Evolutionary conservation across 2,888 invertebrate species (phyloP), one percentile per base, ranked within the genome.

Genomic region (Cryptus armator): DNA sequence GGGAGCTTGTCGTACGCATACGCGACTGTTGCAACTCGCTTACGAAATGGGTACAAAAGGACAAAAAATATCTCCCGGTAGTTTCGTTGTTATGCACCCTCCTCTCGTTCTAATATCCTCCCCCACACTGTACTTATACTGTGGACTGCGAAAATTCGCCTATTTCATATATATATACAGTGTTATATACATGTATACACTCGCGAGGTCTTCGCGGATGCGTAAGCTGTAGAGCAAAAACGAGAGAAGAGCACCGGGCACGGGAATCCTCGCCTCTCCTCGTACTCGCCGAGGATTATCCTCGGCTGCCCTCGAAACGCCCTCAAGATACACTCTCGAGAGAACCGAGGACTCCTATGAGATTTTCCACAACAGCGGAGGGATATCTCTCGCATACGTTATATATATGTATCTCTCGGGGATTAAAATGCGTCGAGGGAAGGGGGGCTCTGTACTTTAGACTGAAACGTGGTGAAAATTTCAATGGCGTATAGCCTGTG

Each of bases 241-340:
- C 56, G 56, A 72, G 44, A 9, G 56, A 72, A 44, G 56, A 59
- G 56, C 14, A 7, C 59, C 4, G 56, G 37, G 5, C 56, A 32
- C 32, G 51, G 32, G 59, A 9, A 53, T 53, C 56, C 70, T 19
- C 24, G 32, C 68, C 10, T 7, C 6, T 32, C 3, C 70, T 70
- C 56, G 56, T 59, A 44, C 24, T 59, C 44, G 14, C 44, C 56
- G 24, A 72, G 72, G 72, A 72, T 72, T 56, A 72, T 56, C 72
- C 72, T 44, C 43, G 19, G 10, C 72, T 14, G 59, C 56, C 72
- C 56, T 72, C 72, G 72, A 44, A 72, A 72, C 32, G 44, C 56
- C 72, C 72, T 56, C 72, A 44, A 56, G 56, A 72, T 59, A 72
- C 56, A 72, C 56, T 59, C 72, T 7, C 37, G 56, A 12, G 51